Conservation (phyloP, 2,113 vertebrate species). For the Sinocyclocheilus maitianheensis region DNA sequence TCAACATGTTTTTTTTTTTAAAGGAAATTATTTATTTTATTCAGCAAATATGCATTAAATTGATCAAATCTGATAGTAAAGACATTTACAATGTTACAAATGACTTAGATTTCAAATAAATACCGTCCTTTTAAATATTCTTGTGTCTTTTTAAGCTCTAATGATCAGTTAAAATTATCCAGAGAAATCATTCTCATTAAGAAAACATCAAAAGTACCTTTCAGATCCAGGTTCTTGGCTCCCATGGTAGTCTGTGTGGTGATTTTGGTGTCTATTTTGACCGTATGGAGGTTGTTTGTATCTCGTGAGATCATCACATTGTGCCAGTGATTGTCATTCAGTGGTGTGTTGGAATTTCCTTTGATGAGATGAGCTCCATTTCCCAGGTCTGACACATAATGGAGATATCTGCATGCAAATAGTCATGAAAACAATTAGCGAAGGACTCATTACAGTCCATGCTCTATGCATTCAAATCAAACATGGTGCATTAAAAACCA, state of each 20-base stretch:
- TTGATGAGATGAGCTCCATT: constrained; percentile 98
- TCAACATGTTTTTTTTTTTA: not conserved
- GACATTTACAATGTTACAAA: not conserved
- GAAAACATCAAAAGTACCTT: constrained; percentile 77
- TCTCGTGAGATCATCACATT: constrained; percentile 98
- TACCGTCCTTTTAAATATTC: too few relatives aligned
- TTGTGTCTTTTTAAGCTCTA: not conserved
- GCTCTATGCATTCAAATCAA: not conserved
- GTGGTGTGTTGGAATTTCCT: constrained; percentile 95
- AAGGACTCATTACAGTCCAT: not conserved
- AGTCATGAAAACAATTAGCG: constrained; percentile 22
- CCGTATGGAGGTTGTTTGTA: constrained; percentile 96
- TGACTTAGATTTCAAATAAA: not conserved
- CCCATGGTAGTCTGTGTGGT: constrained; percentile 96
- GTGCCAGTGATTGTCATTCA: constrained; percentile 99
- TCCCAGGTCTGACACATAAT: constrained; percentile 97
- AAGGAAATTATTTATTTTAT: not conserved
- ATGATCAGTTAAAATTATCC: not conserved
- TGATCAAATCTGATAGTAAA: not conserved
- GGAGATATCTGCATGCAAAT: constrained; percentile 83
- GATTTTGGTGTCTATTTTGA: constrained; percentile 98
- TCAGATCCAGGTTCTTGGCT: constrained; percentile 96
- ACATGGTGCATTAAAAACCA: not conserved
- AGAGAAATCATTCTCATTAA: not conserved
- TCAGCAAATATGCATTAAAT: not conserved